A percentile compares a stretch with the other conserved stretches of the same genome.
Conservation (phyloP, 2,888 invertebrate species). For the Tenthredo notha region DNA sequence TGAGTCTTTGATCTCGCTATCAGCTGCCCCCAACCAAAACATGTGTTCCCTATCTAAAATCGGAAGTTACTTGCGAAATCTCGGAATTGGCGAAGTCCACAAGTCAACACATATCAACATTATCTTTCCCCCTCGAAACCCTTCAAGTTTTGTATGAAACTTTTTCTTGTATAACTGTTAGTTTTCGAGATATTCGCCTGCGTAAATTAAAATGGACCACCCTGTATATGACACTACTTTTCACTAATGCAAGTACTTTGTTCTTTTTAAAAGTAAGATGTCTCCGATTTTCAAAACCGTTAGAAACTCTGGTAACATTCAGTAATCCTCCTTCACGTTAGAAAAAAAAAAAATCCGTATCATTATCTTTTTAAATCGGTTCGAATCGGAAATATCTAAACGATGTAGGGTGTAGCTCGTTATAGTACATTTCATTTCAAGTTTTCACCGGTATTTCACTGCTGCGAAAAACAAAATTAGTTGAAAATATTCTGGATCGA, state of each 20-base stretch:
- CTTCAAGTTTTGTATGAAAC: too few relatives aligned
- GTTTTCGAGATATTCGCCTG: too few relatives aligned
- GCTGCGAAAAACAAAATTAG: background rate
- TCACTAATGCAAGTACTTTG: background rate
- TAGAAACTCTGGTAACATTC: background rate
- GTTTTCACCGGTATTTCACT: background rate
- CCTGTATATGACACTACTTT: background rate
- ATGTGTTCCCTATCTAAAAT: too few relatives aligned
- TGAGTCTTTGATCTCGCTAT: too few relatives aligned
- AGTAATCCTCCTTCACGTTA: background rate
- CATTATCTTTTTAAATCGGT: background rate
- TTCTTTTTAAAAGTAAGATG: background rate
- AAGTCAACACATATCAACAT: too few relatives aligned
- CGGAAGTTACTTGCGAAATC: too few relatives aligned
- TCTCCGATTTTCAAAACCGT: background rate
- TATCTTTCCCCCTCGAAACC: too few relatives aligned
- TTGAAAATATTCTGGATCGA: background rate
- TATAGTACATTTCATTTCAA: background rate
- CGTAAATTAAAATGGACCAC: too few relatives aligned
- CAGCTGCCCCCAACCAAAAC: too few relatives aligned
- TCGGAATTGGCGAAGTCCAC: too few relatives aligned
- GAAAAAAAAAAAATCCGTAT: background rate
- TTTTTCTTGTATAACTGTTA: too few relatives aligned
- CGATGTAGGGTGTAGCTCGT: background rate
- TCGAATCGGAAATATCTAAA: background rate